These are phyloP conservation scores for Batillaria attramentaria DNA, from an alignment of 1,140 invertebrate species.

Conservation along the genomic window DNA sequence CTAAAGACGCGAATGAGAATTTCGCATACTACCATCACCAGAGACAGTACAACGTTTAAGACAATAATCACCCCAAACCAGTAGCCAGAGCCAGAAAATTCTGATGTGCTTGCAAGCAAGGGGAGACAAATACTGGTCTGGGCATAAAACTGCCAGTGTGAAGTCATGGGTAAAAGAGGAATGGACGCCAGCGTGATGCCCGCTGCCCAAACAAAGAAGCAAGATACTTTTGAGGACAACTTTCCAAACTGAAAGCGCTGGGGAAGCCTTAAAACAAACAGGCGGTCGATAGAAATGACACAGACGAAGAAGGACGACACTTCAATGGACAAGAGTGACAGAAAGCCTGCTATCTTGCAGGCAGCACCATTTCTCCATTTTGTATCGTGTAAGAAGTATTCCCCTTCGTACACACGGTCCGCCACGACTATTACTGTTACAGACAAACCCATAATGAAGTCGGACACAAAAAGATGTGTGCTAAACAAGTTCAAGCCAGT, in stretches of 20 bases:
- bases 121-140: background rate
- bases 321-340: background rate
- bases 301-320: background rate
- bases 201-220: background rate
- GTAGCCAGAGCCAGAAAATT: too few species aligned
- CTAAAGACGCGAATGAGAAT: background rate
- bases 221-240: background rate
- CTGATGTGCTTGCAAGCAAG: background rate
- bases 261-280: background rate
- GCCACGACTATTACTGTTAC: background rate
- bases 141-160: background rate
- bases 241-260: background rate
- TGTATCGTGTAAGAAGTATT: background rate
- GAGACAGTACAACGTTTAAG: background rate
- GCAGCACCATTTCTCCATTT: slow-evolving; percentile 1
- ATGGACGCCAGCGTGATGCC: background rate
- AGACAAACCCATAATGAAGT: background rate
- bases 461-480: background rate
- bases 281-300: background rate
- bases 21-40: background rate
- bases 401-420: background rate
- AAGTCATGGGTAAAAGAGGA: background rate
- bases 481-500: background rate
- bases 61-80: background rate
- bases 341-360: slow-evolving; percentile 3